Evolutionary conservation across 1,140 invertebrate species (phyloP), one percentile per base, ranked within the genome.

Genomic region (Drosophila ananassae): DNA sequence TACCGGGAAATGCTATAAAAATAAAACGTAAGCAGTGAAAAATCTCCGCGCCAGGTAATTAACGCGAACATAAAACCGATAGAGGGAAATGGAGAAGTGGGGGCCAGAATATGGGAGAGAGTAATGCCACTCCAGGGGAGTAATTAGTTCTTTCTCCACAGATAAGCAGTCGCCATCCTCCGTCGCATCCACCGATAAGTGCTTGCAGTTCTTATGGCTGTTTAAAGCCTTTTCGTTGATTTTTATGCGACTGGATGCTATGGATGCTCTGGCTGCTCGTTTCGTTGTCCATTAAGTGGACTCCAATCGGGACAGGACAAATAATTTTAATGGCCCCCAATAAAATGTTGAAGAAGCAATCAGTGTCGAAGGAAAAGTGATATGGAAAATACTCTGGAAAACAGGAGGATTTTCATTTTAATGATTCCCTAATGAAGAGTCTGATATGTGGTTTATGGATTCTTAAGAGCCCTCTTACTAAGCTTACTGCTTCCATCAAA

Each of bases 161-260:
- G 67, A 71, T 71, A 71, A 71, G 7, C 17, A 25, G 10, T 39
- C 62, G 46, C 50, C 60, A 64, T 55, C 52, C 32, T 51, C 32
- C 25, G 13, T 46, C 61, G 17, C 47, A 28, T 39, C 37, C 44
- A 56, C 30, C 84, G 83, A 90, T 90, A 90, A 67, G 77, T 81
- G 62, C 37, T 58, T 47, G 17, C 47, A 77, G 78, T 72, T 73
- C 78, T 75, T 85, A 77, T 62, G 66, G 51, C 71, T 57, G 61
- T 64, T 89, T 87, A 71, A 89, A 89, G 76, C 84, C 76, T 89
- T 83, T 54, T 62, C 79, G 80, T 85, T 87, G 71, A 80, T 80
- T 84, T 77, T 77, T 66, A 87, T 87, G 76, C 80, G 25, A 28
- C 25, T 28, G 25, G 78, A 82, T 79, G 72, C 50, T 56, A 5